Conservation (phyloP, 2,888 invertebrate species). For the Drosophila anomalata region DNA sequence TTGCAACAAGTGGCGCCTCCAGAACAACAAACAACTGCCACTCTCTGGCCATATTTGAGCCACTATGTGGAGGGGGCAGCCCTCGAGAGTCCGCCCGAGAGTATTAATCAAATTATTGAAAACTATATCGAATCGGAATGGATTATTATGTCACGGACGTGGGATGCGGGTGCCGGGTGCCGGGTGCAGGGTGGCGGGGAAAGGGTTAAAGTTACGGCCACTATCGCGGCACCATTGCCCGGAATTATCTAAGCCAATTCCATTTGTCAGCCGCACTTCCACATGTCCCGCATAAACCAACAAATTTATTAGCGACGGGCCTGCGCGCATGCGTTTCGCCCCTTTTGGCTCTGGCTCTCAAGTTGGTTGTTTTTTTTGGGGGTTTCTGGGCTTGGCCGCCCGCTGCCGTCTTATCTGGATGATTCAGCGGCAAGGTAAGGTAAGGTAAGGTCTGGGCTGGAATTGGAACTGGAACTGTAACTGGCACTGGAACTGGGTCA, state of each 20-base stretch:
- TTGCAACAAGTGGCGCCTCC: constrained; percentile 37
- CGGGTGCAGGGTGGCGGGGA: constrained; percentile 36
- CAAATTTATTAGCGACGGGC: constrained; percentile 48
- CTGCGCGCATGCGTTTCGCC: constrained; percentile 62
- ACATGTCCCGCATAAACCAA: constrained; percentile 71
- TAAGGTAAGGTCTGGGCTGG: constrained; percentile 13
- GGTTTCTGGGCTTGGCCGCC: constrained; percentile 21
- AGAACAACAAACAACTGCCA: neutral
- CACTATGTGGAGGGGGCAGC: too few relatives aligned
- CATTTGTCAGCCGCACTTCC: constrained; percentile 70
- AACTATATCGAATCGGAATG: constrained; percentile 41
- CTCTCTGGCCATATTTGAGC: neutral
- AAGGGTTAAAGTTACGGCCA: constrained; percentile 49
- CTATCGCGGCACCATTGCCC: neutral
- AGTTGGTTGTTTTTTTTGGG: neutral
- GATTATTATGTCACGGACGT: constrained; percentile 40
- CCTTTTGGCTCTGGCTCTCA: neutral
- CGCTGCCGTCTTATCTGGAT: constrained; percentile 24
- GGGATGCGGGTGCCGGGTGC: constrained; percentile 36
- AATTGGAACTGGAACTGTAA: too few relatives aligned
- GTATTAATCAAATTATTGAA: constrained; percentile 49
- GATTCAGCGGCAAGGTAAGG: constrained; percentile 34
- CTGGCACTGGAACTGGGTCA: constrained; percentile 34
- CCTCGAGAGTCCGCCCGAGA: neutral
- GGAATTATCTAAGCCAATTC: constrained; percentile 71